These are phyloP conservation scores for Patagioenas fasciata DNA, from an alignment of 2,113 vertebrate species.

Conservation along the genomic window DNA sequence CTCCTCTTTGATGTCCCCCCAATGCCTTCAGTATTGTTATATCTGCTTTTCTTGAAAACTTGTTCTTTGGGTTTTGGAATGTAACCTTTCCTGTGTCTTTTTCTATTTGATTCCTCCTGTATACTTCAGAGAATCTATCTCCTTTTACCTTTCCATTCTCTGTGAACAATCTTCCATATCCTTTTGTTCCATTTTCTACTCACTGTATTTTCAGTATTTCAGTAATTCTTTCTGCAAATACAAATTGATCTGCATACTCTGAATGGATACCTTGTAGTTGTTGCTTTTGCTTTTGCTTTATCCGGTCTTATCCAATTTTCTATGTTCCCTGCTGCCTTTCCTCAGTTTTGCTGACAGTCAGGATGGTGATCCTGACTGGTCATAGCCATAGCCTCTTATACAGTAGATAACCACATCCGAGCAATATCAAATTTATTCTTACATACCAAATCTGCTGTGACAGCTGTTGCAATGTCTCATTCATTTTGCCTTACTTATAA, in stretches of 20 bases:
- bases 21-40: background rate
- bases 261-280: background rate
- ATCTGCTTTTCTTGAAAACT: background rate
- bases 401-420: background rate
- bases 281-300: background rate
- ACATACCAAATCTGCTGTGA: background rate
- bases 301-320: background rate
- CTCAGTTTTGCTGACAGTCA: background rate
- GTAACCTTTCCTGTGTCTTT: background rate
- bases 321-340: background rate
- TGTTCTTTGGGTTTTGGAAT: background rate
- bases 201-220: background rate
- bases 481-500: background rate
- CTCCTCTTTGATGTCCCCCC: background rate
- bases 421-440: background rate
- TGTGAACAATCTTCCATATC: background rate
- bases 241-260: background rate
- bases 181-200: background rate
- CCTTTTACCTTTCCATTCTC: background rate
- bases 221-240: background rate
- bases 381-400: background rate
- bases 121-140: background rate
- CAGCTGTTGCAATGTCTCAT: background rate
- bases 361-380: background rate
- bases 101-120: background rate